Conservation (phyloP, 2,797 vertebrate genomes). For the Sebastes cheni region DNA sequence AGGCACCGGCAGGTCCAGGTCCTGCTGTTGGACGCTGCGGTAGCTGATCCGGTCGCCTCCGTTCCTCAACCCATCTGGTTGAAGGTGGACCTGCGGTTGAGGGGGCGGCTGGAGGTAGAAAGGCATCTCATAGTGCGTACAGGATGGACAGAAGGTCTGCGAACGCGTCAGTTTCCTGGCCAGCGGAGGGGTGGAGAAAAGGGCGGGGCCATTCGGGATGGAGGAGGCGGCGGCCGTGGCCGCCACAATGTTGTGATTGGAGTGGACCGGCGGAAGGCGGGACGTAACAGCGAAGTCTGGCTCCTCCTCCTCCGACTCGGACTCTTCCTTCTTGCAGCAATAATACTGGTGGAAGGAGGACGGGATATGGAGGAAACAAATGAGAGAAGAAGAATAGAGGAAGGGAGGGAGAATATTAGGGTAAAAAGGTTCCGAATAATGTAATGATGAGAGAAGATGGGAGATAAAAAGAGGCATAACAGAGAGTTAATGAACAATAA, state of each 20-base stretch:
- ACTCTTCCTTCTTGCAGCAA: constrained; percentile 97
- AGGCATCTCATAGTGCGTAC: constrained; percentile 90
- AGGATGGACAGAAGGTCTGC: constrained; percentile 89
- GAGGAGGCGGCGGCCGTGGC: constrained; percentile 87
- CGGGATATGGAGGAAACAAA: neutral
- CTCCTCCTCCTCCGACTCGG: constrained; percentile 98
- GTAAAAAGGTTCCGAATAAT: neutral
- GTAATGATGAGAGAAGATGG: neutral
- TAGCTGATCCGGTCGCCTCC: constrained; percentile 91
- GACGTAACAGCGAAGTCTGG: constrained; percentile 95
- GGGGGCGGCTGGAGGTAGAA: constrained; percentile 91
- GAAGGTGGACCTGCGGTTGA: constrained; percentile 73
- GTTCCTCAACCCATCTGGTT: constrained; percentile 88
- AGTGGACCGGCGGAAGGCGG: constrained; percentile 91
- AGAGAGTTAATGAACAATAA: neutral
- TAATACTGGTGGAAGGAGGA: constrained; percentile 86
- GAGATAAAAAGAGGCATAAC: neutral
- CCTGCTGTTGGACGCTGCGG: constrained; percentile 89
- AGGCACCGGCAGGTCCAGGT: constrained; percentile 83
- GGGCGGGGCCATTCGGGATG: constrained; percentile 89
- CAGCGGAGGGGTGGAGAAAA: constrained; percentile 87
- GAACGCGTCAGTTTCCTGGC: constrained; percentile 85
- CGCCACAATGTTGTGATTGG: constrained; percentile 92
- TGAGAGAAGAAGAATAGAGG: neutral
- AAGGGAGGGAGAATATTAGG: neutral